phyloP scores from a whole-genome alignment of 35 echinoderm and acorn worm genomes.

The Ptychodera flava region DNA sequence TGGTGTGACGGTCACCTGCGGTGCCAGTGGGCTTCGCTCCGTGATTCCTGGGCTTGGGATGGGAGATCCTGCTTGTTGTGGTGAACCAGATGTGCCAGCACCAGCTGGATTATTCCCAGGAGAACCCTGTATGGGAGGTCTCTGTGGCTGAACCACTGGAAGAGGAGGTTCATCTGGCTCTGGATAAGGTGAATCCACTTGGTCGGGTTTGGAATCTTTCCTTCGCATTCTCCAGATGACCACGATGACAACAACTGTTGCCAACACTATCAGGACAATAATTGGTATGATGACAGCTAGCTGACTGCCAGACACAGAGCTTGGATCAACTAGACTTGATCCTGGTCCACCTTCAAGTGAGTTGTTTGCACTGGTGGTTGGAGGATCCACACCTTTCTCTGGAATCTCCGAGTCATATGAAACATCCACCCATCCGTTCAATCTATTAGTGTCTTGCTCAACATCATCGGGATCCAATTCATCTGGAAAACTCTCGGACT shows the following conservation, averaged over 20 bases:
- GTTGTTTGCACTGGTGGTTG: neutral
- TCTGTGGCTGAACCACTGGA: constrained; percentile 24
- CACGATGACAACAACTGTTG: neutral
- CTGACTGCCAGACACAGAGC: neutral
- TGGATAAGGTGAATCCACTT: constrained; percentile 25
- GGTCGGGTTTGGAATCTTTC: constrained; percentile 17
- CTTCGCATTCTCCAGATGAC: neutral
- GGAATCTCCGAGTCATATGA: neutral
- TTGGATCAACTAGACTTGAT: neutral
- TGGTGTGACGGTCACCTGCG: constrained; percentile 87
- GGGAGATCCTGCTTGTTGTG: neutral
- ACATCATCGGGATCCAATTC: neutral
- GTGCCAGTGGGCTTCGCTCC: constrained; percentile 54
- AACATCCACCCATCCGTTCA: neutral
- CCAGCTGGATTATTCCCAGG: neutral
- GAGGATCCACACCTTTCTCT: neutral
- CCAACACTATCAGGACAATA: neutral
- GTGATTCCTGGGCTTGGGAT: neutral
- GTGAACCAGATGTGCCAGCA: neutral
- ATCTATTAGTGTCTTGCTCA: neutral
- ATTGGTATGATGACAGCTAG: neutral
- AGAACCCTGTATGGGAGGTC: constrained; percentile 24
- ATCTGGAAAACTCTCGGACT: neutral
- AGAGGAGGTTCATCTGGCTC: constrained; percentile 29
- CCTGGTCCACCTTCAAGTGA: neutral